Conservation (phyloP, 2,797 vertebrate species). For the Danio kyathit region DNA sequence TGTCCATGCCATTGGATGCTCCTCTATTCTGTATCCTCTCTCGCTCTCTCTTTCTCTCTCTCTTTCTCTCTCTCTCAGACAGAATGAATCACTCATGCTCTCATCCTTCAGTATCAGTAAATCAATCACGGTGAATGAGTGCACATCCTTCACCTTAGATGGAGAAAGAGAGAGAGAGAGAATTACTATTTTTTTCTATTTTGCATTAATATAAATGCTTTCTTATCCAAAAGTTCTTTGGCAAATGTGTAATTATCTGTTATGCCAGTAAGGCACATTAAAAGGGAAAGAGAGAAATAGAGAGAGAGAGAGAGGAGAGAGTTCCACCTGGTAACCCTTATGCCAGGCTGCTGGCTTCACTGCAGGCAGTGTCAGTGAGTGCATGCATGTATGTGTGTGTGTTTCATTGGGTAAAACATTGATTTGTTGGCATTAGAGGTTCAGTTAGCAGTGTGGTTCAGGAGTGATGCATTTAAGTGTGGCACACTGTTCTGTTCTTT, state of each 20-base stretch:
- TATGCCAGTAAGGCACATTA: slow-evolving; percentile 16
- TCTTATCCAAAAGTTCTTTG: slow-evolving; percentile 21
- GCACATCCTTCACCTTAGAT: slow-evolving; percentile 28
- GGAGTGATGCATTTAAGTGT: slow-evolving; percentile 6
- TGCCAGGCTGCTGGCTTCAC: slow-evolving; percentile 35
- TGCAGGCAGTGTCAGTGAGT: slow-evolving; percentile 29
- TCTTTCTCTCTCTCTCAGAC: not conserved
- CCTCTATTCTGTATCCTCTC: not conserved
- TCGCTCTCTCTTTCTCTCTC: not conserved
- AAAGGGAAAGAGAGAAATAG: not conserved
- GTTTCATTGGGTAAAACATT: slow-evolving; percentile 1
- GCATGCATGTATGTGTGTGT: not conserved
- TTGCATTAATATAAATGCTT: slow-evolving; percentile 24
- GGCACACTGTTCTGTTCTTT: slow-evolving; percentile 7
- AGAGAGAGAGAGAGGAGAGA: slow-evolving; percentile 2
- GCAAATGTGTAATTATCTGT: slow-evolving; percentile 33
- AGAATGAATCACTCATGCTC: slow-evolving; percentile 25
- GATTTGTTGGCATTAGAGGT: slow-evolving; percentile 19
- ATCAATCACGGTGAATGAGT: slow-evolving; percentile 30
- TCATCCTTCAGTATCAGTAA: slow-evolving; percentile 27
- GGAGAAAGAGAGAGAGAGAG: not conserved
- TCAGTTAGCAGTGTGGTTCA: not conserved
- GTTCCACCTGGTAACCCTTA: slow-evolving; percentile 39
- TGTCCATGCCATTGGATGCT: slow-evolving; percentile 18
- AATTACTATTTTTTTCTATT: not conserved